Evolutionary conservation across 2,113 vertebrate genomes (phyloP), one percentile per base, ranked within the genome.

Genomic region (Archilochus colubris): DNA sequence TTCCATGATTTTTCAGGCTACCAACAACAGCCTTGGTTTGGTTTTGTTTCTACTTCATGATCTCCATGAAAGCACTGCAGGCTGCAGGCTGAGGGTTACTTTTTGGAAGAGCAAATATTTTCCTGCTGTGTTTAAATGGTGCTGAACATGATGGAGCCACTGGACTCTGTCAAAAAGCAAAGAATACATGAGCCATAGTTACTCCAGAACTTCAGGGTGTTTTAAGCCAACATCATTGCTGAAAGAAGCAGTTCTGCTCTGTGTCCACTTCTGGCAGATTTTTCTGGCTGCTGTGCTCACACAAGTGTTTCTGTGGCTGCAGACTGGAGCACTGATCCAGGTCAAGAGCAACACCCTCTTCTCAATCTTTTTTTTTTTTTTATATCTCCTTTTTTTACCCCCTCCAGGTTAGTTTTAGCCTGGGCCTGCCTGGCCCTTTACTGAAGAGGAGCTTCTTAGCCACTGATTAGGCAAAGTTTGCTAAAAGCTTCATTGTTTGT

Each of bases 401-500:
- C 59, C 61, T 64, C 51, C 53, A 67, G 86, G 73, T 92, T 92
- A 75, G 77, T 74, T 92, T 92, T 87, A 68, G 46, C 73, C 22
- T 57, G 67, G 46, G 30, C 67, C 86, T 86, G 77, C 48, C 66
- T 72, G 61, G 36, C n/a, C 50, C 62, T 30, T 95, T 87, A 48
- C 89, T 82, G 81, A 91, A 79, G 53, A 50, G 80, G 77, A 86
- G 69, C 91, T 93, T 84, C 80, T 92, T 93, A 83, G 76, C 0
- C 0, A 61, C 80, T 59, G 80, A 91, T 91, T 93, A 93, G 77
- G 66, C 7, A 1, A 57, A 79, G 89, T 85, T 69, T 82, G 70
- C 89, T 93, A 73, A 97, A 95, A 91, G 91, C 81, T 69, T 92
- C 73, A 66, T 94, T 95, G 82, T 95, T 27, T 93, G 79, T 58